Conservation (phyloP, 2,888 invertebrate genomes). For the Apamea sordens region DNA sequence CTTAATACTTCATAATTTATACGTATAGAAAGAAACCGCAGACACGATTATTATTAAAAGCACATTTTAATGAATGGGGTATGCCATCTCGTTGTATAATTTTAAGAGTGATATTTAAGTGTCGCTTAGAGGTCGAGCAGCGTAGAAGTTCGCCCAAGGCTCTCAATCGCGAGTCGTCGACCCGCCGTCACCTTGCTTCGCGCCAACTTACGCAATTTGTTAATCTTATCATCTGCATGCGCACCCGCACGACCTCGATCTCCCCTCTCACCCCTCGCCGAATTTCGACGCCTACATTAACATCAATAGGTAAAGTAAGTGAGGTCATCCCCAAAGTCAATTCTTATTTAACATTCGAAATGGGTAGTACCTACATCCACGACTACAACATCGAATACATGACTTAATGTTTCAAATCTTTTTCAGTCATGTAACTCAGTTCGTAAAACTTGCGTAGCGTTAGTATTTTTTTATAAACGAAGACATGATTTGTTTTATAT, state of each 20-base stretch:
- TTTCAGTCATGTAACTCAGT: conserved; percentile 1
- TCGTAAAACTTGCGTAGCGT: conserved; percentile 3
- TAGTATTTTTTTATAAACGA: not conserved
- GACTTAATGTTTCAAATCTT: not conserved
- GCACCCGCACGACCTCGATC: conserved; percentile 83
- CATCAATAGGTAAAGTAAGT: conserved; percentile 68
- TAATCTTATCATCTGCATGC: conserved; percentile 90
- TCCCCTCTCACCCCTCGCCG: conserved; percentile 83
- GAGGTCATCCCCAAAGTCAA: conserved; percentile 75
- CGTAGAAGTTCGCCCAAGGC: conserved; percentile 87
- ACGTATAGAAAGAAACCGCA: conserved; percentile 19
- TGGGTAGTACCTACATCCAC: conserved; percentile 57
- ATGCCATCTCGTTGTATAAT: conserved; percentile 62
- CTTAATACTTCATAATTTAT: conserved; percentile 31
- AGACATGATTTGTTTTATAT: conserved; percentile 1
- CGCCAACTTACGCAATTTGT: conserved; percentile 88
- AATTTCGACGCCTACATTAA: conserved; percentile 78
- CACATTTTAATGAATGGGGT: conserved; percentile 55
- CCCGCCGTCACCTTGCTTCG: conserved; percentile 89
- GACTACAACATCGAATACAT: conserved; percentile 49
- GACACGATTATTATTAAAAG: conserved; percentile 30
- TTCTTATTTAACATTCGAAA: conserved; percentile 70
- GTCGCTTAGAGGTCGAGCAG: conserved; percentile 84
- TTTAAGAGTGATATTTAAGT: conserved; percentile 75
- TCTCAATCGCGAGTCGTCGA: conserved; percentile 85